phyloP scores from a whole-genome alignment of 1,140 invertebrate genomes.

The Linepithema humile region DNA sequence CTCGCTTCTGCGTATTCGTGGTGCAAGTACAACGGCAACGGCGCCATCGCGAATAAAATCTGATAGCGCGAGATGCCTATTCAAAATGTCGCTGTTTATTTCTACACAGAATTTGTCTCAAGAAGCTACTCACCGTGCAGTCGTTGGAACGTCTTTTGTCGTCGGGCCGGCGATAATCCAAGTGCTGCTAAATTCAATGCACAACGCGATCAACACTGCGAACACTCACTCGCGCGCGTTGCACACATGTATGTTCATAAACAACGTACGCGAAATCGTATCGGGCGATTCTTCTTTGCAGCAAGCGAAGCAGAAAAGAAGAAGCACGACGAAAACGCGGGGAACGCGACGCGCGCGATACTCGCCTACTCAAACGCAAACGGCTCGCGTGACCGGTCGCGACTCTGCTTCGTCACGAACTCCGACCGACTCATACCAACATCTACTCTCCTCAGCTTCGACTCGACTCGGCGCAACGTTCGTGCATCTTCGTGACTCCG shows the following conservation, averaged over 20 bases:
- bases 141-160: background rate
- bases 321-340: constrained; percentile 17
- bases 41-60: background rate
- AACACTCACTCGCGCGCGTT: constrained; percentile 52
- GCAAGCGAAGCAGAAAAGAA: constrained; percentile 8
- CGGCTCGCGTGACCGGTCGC: constrained; percentile 52
- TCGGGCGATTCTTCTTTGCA: background rate
- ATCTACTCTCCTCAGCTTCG: no score
- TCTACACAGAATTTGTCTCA: background rate
- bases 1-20: constrained; percentile 21
- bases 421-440: background rate
- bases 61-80: background rate
- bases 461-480: constrained; percentile 41
- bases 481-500: background rate
- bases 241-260: background rate
- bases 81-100: constrained; percentile 5
- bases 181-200: constrained; percentile 47
- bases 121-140: constrained; percentile 38
- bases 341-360: constrained; percentile 29
- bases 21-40: background rate
- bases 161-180: constrained; percentile 57
- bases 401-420: constrained; percentile 51
- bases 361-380: constrained; percentile 23
- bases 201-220: constrained; percentile 38
- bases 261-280: background rate